Evolutionary conservation across 2,888 invertebrate genomes (phyloP), one percentile per base, ranked within the genome.

Genomic region (Coelinius sp.): DNA sequence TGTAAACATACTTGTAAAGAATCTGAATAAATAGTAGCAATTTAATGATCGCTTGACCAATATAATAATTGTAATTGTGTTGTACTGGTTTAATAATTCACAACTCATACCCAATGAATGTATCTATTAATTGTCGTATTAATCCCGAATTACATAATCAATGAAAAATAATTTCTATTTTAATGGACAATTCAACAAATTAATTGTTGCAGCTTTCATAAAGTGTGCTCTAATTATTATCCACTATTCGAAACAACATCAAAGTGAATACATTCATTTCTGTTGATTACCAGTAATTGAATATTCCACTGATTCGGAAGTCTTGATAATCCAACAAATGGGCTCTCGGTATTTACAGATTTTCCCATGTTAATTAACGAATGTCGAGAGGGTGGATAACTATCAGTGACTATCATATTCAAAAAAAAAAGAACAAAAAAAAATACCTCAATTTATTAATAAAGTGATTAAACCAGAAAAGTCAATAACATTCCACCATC

Each of bases 1-100:
- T 83, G 82, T 82, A 82, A 38, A 83, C 81, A 74, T 70, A 78
- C 73, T 76, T 81, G 78, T 82, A 82, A 82, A 80, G 72, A 79
- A 75, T 38, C 56, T 31, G 17, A 38, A 71, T 49, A 66, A 35
- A 70, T 69, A 38, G 49, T 71, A 27, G 70, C 70, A 35, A 77
- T 76, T 74, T 75, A 77, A 73, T 44, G 65, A 78, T 62, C 65
- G 79, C 81, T 82, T 81, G 82, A 82, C 81, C 81, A 82, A 81
- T 74, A 69, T 46, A 72, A 7, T n/a, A 14, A 49, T 62, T 68
- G 27, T 56, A 14, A 72, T 70, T 76, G 75, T 75, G 73, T 59
- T 68, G 74, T 73, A 73, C 56, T 27, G 49, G 44, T 74, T 1
- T n/a, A 41, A n/a, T n/a, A 41, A n/a, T 41, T 38, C 41, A 41